Evolutionary conservation across 2,113 vertebrate genomes (phyloP).

Genomic region (Seriola quinqueradiata): DNA sequence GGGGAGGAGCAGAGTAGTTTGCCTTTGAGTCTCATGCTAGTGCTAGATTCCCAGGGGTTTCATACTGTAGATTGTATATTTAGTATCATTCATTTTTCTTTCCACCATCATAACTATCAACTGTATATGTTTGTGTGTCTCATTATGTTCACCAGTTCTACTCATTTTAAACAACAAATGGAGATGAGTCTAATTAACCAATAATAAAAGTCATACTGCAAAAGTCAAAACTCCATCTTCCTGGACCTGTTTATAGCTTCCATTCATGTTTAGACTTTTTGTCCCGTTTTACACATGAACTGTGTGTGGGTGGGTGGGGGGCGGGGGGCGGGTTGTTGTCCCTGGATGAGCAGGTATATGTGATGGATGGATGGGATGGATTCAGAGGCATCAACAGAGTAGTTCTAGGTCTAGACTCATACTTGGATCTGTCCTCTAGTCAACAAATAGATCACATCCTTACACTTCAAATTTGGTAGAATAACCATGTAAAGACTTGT

Average conservation of each 20-base stretch:
- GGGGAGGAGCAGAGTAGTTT: not conserved
- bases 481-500: not conserved
- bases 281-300: not conserved
- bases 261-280: not conserved
- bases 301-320: no score
- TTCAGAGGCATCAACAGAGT: not conserved
- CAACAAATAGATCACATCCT: not conserved
- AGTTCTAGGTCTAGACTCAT: not conserved
- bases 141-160: not conserved
- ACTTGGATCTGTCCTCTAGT: not conserved
- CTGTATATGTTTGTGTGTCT: not conserved
- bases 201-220: not conserved
- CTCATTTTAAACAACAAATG: not conserved
- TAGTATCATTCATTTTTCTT: constrained; percentile 1
- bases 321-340: no score
- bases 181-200: not conserved
- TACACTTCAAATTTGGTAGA: not conserved
- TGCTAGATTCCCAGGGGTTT: not conserved
- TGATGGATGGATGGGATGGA: not conserved
- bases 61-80: not conserved
- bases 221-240: not conserved
- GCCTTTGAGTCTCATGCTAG: not conserved
- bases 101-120: not conserved
- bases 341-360: not conserved
- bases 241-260: not conserved